These are phyloP conservation scores for Taxidea taxus DNA, from an alignment of 2,113 vertebrate genomes.

Conservation along the genomic window DNA sequence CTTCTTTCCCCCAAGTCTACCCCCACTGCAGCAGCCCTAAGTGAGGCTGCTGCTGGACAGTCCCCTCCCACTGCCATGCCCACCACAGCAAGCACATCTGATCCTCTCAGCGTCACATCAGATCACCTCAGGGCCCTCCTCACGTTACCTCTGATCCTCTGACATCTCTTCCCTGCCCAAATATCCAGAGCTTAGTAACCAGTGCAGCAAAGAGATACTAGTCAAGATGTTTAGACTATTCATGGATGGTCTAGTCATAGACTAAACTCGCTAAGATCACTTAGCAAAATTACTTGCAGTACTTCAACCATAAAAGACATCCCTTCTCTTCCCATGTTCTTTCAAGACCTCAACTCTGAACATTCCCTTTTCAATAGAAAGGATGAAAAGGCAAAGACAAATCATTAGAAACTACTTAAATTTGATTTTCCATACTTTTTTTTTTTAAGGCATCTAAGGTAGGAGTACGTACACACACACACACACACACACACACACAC, in stretches of 20 bases:
- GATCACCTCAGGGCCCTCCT: background rate
- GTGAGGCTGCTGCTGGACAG: background rate
- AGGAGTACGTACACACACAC: background rate
- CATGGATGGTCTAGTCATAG: background rate
- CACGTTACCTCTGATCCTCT: background rate
- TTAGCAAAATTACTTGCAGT: background rate
- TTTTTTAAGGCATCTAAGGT: background rate
- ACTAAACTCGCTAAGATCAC: background rate
- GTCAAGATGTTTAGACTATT: background rate
- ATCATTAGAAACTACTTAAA: background rate
- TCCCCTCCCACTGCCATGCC: background rate
- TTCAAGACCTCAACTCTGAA: background rate
- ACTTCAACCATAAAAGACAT: background rate
- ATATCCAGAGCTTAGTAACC: background rate
- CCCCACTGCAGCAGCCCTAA: too few species aligned
- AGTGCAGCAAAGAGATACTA: background rate
- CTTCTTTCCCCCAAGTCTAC: background rate
- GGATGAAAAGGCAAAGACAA: background rate
- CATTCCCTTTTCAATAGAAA: background rate
- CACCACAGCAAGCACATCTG: accelerated
- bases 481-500: background rate
- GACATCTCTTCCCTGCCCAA: background rate
- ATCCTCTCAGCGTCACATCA: too few species aligned
- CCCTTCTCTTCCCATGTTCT: background rate
- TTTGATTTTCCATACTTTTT: background rate